These are phyloP conservation scores for Chunga burmeisteri DNA, from an alignment of 2,113 vertebrate genomes.

Conservation along the genomic window DNA sequence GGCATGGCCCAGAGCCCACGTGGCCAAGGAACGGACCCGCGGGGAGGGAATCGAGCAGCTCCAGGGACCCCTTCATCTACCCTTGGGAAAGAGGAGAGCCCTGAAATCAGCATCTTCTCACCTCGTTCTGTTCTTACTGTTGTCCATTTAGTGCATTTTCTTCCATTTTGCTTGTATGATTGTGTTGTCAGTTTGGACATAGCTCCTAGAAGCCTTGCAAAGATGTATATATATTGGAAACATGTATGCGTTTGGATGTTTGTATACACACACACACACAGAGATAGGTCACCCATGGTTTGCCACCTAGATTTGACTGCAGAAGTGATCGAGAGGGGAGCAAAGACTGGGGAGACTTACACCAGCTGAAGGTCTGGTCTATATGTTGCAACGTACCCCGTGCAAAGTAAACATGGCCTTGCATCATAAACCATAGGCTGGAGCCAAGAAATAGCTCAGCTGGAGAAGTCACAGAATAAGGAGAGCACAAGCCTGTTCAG, in stretches of 20 bases:
- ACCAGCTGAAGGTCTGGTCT: neutral
- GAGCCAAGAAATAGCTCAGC: conserved; percentile 34
- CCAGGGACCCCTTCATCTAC: neutral
- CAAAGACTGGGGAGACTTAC: neutral
- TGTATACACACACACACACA: neutral
- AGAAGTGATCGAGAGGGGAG: neutral
- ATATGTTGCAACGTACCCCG: neutral
- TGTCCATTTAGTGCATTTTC: neutral
- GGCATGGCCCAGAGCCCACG: neutral
- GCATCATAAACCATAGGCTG: conserved; percentile 8
- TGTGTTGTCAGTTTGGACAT: neutral
- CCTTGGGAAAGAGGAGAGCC: neutral
- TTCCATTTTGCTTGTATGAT: neutral
- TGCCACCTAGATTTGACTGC: neutral
- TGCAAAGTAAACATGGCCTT: neutral
- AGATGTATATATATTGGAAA: neutral
- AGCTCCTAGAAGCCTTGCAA: neutral
- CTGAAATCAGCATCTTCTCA: neutral
- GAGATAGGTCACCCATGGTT: neutral
- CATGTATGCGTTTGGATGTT: rapidly evolving
- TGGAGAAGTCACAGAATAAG: neutral
- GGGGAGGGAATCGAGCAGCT: rapidly evolving
- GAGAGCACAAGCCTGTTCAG: conserved; percentile 37
- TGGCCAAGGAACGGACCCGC: rapidly evolving
- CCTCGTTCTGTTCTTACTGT: neutral